Evolutionary conservation across 2,888 invertebrate species (phyloP).

Genomic region (Nezara viridula): DNA sequence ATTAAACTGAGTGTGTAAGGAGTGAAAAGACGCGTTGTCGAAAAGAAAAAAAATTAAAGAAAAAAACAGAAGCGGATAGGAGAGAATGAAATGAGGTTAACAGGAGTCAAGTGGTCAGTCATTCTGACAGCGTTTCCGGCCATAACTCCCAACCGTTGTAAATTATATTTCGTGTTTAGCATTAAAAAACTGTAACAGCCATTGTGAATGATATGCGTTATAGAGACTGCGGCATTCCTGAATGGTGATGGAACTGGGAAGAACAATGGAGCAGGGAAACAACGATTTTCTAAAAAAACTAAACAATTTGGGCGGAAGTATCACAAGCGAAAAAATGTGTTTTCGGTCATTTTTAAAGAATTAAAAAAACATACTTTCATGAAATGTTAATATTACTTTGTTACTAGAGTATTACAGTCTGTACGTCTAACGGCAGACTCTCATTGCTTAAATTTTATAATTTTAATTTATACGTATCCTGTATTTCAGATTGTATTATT

Average conservation of each 20-base stretch:
- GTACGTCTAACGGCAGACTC: too few species aligned
- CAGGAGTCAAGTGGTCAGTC: conserved; percentile 42
- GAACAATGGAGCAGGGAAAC: background rate
- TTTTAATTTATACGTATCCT: too few species aligned
- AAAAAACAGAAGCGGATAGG: background rate
- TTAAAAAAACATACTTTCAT: too few species aligned
- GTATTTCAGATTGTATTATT: too few species aligned
- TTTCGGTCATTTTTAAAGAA: too few species aligned
- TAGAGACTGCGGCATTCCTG: background rate
- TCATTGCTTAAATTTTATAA: too few species aligned
- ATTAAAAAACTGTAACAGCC: background rate
- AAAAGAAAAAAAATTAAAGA: background rate
- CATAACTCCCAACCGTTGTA: conserved; percentile 10
- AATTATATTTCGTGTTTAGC: conserved; percentile 25
- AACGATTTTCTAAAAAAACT: background rate
- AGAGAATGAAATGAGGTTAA: conserved; percentile 19
- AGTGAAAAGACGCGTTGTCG: background rate
- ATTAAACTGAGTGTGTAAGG: conserved; percentile 26
- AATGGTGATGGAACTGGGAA: background rate
- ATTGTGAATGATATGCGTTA: background rate
- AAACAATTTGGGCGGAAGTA: too few species aligned
- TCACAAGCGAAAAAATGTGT: background rate
- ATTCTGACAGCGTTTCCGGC: conserved; percentile 32
- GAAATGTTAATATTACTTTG: too few species aligned
- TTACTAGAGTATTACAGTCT: too few species aligned